phyloP scores from a whole-genome alignment of 1,140 invertebrate species.

The Centruroides vittatus region DNA sequence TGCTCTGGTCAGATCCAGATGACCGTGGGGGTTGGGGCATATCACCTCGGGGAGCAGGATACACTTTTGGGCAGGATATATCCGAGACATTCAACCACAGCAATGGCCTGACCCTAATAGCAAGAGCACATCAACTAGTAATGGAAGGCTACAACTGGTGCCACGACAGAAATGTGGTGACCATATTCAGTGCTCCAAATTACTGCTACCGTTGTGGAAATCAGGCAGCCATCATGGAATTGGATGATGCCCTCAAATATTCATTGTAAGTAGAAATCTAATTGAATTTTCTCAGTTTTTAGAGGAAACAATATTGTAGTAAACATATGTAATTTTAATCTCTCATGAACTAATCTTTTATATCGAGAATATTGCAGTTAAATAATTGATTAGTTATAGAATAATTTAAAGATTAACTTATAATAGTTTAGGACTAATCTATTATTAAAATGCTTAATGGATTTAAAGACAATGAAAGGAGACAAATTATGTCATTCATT shows the following conservation, averaged over 20 bases:
- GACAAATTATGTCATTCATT: too few relatives aligned
- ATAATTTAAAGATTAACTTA: too few relatives aligned
- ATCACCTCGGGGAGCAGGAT: conserved; percentile 94
- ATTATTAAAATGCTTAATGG: too few relatives aligned
- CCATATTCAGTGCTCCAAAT: conserved; percentile 98
- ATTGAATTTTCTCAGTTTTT: not conserved
- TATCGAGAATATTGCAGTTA: too few relatives aligned
- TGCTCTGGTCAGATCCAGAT: conserved; percentile 81
- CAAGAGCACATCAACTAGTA: conserved; percentile 95
- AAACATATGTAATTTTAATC: too few relatives aligned
- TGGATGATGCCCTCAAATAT: conserved; percentile 55
- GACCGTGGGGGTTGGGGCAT: conserved; percentile 98
- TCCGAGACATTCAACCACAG: conserved; percentile 99
- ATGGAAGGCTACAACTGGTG: conserved; percentile 99
- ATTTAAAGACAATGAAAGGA: too few relatives aligned
- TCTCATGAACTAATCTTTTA: too few relatives aligned
- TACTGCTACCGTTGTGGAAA: conserved; percentile 99
- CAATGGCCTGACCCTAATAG: conserved; percentile 93
- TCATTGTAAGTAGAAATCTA: not conserved
- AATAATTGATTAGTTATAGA: too few relatives aligned
- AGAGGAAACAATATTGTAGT: not conserved
- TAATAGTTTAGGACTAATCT: too few relatives aligned
- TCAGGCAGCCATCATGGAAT: conserved; percentile 99
- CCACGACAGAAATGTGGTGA: conserved; percentile 97
- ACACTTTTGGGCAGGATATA: conserved; percentile 99